Percentiles rank a stretch among this genome's conserved stretches.
phyloP scores from a whole-genome alignment of 2,797 vertebrate species.

The Acridotheres tristis region DNA sequence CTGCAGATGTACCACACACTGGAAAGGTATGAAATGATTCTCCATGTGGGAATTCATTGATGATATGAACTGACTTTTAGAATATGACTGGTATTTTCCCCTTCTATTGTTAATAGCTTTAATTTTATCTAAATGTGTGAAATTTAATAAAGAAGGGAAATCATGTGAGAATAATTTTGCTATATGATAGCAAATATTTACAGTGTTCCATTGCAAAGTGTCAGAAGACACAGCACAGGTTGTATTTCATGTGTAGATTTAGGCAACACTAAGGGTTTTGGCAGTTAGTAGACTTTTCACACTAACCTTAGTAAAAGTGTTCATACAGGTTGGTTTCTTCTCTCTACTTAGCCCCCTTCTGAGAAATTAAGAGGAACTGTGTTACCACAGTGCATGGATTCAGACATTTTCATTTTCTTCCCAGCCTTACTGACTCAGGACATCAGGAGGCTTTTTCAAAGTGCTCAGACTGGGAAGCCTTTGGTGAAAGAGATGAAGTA shows the following conservation, averaged over 20 bases:
- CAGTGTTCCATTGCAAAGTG: not conserved
- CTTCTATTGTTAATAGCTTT: not conserved
- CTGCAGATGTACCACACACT: not conserved
- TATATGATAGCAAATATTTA: not conserved
- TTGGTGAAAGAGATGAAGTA: not conserved
- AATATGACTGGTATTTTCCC: not conserved
- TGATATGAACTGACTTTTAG: not conserved
- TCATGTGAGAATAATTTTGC: not conserved
- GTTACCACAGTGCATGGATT: not conserved
- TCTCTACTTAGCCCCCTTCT: not conserved
- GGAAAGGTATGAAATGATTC: slow-evolving; percentile 27
- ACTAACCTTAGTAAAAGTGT: not conserved
- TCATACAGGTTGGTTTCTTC: not conserved
- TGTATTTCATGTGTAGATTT: not conserved
- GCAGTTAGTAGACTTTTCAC: not conserved
- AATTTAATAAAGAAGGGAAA: not conserved
- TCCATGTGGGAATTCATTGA: not conserved
- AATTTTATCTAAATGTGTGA: not conserved
- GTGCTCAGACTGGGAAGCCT: slow-evolving; percentile 18
- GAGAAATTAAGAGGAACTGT: not conserved
- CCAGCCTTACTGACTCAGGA: not conserved
- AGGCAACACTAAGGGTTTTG: not conserved
- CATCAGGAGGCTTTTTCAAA: not conserved
- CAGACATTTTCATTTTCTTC: not conserved
- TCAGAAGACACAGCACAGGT: not conserved